Base-by-base conservation (phyloP, 1,140 invertebrate species). In the Solenopsis invicta region DNA sequence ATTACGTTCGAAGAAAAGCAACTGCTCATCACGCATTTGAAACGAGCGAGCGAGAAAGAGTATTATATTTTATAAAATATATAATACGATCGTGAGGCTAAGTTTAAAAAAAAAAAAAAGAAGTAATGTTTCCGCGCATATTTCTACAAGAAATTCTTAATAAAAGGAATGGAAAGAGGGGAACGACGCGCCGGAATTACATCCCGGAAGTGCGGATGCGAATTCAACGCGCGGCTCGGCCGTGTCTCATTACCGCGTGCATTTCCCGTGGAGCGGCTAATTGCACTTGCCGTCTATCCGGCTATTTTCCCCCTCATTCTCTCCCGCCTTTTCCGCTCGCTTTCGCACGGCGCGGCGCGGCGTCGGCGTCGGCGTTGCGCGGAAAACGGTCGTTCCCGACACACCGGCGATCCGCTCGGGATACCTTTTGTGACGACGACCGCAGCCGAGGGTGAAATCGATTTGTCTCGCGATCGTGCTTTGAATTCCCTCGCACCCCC, bases 211-310 rank as follows among this genome's bases (percentile, higher is more conserved):
- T 71, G 88, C 61, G 84, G 64, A 67, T 86, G 86, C 67, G 85
- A 80, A 85, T 85, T 74, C 86, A 21, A 34, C 66, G 24, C 66
- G 24, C 62, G 64, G 61, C 29, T 80, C 45, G 69, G 87, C 89
- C 87, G 87, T 88, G 87, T 87, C 90, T 92, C 90, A 90, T 93
- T 93, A 92, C 88, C 86, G 66, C 87, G 87, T 86, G 90, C 91
- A 87, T 93, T 92, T 92, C 92, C 89, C 92, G 90, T 93, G 85
- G 64, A 90, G 71, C 88, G 87, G 91, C 89, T 92, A 93, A 93
- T 92, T 91, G 89, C 91, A 80, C 84, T 80, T 61, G 74, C 77
- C 76, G 41, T 64, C 37, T 62, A 61, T 29, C 64, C 18, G 45
- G 62, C 52, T 37, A 48, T 62, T 66, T 24, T 61, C 76, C 75